Evolutionary conservation across 2,888 invertebrate genomes (phyloP).

Genomic region (Salticus scenicus): DNA sequence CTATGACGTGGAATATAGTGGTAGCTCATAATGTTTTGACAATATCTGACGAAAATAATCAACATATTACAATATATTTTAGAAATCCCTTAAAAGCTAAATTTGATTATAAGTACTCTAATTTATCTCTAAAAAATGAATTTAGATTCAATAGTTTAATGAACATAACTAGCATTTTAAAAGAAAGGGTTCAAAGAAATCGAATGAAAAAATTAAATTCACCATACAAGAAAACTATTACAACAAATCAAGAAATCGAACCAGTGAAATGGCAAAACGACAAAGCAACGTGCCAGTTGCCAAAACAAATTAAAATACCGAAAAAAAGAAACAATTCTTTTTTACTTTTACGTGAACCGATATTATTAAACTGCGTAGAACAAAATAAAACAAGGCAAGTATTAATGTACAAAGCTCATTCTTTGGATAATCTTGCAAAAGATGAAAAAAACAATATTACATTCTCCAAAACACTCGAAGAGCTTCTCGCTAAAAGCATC

Average conservation of each 20-base stretch:
- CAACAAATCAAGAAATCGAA: too few relatives aligned
- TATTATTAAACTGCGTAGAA: conserved; percentile 13
- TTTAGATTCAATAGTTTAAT: too few relatives aligned
- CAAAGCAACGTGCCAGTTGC: too few relatives aligned
- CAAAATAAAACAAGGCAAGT: background rate
- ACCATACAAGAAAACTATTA: too few relatives aligned
- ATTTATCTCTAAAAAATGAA: too few relatives aligned
- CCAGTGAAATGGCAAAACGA: too few relatives aligned
- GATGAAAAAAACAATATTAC: background rate
- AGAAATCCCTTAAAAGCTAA: background rate
- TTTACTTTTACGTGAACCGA: background rate
- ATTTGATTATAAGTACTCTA: background rate
- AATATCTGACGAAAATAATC: background rate
- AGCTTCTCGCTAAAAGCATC: background rate
- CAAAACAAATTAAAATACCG: too few relatives aligned
- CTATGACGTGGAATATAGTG: background rate
- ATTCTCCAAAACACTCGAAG: background rate
- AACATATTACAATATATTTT: background rate
- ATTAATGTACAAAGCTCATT: conserved; percentile 9
- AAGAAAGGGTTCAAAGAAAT: too few relatives aligned
- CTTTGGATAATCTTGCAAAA: background rate
- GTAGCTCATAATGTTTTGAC: background rate
- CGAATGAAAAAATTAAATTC: too few relatives aligned
- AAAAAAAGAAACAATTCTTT: background rate
- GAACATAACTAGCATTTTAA: too few relatives aligned